These are phyloP conservation scores for Chironomus riparius DNA, from an alignment of 2,888 invertebrate species.

Conservation along the genomic window DNA sequence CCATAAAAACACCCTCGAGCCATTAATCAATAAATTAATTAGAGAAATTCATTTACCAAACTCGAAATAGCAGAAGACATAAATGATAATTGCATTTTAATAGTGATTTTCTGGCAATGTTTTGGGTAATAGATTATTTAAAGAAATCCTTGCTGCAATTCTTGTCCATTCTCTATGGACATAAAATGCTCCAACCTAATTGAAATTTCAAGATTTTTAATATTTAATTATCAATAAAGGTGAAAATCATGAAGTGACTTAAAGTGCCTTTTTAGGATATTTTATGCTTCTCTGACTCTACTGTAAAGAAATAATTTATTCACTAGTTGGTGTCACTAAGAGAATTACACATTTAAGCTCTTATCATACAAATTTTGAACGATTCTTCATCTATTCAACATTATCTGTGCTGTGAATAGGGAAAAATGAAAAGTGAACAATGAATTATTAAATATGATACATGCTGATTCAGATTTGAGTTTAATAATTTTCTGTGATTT, in stretches of 20 bases:
- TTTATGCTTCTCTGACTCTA: too few species aligned
- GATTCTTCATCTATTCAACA: not conserved
- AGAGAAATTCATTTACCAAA: not conserved
- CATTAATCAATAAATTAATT: constrained; percentile 5
- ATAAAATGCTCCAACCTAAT: too few species aligned
- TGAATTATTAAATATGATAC: not conserved
- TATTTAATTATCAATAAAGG: not conserved
- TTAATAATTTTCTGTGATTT: too few species aligned
- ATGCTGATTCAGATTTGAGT: not conserved
- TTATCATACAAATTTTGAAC: too few species aligned
- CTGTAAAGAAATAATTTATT: too few species aligned
- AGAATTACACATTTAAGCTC: too few species aligned
- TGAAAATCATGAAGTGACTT: too few species aligned
- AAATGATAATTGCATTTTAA: not conserved
- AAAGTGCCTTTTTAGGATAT: too few species aligned
- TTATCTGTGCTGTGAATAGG: not conserved
- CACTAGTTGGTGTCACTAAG: too few species aligned
- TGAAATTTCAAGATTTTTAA: not conserved
- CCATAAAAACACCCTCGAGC: not conserved
- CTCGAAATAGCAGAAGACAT: not conserved
- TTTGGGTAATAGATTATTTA: too few species aligned
- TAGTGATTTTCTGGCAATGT: not conserved
- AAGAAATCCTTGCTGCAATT: too few species aligned
- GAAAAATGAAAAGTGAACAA: not conserved
- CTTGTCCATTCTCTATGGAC: too few species aligned